phyloP scores from a whole-genome alignment of 2,113 vertebrate species.

The Heterochromis multidens region DNA sequence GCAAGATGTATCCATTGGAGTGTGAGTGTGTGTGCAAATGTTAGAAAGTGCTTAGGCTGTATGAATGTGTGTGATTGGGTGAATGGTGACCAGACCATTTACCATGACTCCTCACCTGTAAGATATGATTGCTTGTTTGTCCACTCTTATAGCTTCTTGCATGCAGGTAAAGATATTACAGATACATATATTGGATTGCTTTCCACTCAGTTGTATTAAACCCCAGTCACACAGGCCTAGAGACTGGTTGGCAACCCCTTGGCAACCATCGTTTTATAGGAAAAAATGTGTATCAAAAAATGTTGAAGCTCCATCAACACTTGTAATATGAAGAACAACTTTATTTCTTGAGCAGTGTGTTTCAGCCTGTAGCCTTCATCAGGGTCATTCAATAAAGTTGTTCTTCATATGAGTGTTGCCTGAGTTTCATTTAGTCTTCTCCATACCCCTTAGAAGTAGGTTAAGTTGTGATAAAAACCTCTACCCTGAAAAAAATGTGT shows the following conservation, averaged over 20 bases:
- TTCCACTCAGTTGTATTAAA: too few species aligned
- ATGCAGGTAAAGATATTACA: neutral
- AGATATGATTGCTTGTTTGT: neutral
- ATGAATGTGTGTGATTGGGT: too few species aligned
- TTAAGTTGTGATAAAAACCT: neutral
- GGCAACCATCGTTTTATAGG: too few species aligned
- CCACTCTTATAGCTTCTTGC: neutral
- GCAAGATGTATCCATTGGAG: neutral
- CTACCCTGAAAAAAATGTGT: neutral
- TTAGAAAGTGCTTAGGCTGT: neutral
- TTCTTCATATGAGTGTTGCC: neutral
- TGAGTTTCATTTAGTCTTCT: neutral
- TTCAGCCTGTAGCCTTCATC: too few species aligned
- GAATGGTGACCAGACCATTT: too few species aligned
- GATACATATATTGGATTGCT: too few species aligned
- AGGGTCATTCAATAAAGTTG: neutral
- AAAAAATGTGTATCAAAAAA: too few species aligned
- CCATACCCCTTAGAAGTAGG: neutral
- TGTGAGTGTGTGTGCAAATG: neutral
- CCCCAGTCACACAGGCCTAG: too few species aligned
- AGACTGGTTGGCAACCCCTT: too few species aligned
- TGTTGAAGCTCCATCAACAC: too few species aligned
- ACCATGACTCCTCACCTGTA: neutral
- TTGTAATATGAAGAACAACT: too few species aligned
- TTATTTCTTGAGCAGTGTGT: too few species aligned